A percentile compares a stretch with the other conserved stretches of the same genome.
phyloP scores from a whole-genome alignment of 2,888 invertebrate genomes.

The Macrosiphum euphorbiae region DNA sequence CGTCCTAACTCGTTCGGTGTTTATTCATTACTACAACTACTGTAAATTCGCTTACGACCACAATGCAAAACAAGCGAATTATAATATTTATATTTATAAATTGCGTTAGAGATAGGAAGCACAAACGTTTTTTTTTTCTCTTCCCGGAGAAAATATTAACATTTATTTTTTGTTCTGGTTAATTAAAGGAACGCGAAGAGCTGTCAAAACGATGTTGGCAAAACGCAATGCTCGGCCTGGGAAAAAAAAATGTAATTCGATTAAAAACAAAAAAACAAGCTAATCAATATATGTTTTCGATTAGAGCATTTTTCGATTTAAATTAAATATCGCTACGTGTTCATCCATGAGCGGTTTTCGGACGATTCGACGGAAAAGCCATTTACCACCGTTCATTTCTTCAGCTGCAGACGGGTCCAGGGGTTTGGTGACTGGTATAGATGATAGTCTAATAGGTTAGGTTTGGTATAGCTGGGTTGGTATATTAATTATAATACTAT shows the following conservation, averaged over 20 bases:
- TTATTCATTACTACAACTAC: background rate
- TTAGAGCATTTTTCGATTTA: background rate
- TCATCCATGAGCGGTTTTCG: background rate
- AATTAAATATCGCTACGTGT: constrained; percentile 4
- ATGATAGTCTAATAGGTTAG: background rate
- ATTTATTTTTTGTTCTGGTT: background rate
- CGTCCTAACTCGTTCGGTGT: background rate
- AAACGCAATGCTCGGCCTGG: background rate
- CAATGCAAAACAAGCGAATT: background rate
- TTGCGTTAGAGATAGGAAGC: background rate
- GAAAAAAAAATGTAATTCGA: background rate
- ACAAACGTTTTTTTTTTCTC: background rate
- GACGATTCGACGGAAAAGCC: background rate
- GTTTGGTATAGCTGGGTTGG: background rate
- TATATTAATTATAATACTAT: background rate
- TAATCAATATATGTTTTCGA: constrained; percentile 18
- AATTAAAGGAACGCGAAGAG: background rate
- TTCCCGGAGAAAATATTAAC: background rate
- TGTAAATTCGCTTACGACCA: background rate
- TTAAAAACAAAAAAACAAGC: background rate
- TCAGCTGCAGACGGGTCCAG: background rate
- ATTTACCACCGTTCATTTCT: background rate
- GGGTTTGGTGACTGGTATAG: background rate
- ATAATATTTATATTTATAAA: constrained; percentile 19
- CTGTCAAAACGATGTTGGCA: constrained; percentile 7